Conservation (phyloP, 2,888 invertebrate species). For the Latrodectus hesperus region DNA sequence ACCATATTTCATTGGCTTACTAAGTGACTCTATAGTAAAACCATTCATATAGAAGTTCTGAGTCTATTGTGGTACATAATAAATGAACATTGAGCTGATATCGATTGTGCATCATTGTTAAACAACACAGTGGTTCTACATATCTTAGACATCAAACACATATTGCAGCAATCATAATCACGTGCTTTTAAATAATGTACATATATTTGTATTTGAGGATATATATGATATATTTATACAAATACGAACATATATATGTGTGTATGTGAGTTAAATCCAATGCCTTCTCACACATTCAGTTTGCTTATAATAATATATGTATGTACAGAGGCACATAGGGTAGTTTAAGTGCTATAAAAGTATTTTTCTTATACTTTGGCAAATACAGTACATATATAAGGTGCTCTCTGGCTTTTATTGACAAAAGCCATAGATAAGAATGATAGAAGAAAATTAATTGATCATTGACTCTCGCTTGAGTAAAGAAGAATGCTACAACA, state of each 20-base stretch:
- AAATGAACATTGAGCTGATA: neutral
- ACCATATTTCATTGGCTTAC: neutral
- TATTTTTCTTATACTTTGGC: slow-evolving; percentile 67
- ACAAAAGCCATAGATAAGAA: slow-evolving; percentile 41
- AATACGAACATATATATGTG: slow-evolving; percentile 29
- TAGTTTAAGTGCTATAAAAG: slow-evolving; percentile 65
- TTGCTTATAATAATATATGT: slow-evolving; percentile 49
- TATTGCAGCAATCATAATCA: slow-evolving; percentile 35
- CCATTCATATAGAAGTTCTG: neutral
- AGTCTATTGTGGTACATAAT: neutral
- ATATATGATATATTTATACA: slow-evolving; percentile 36
- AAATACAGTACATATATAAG: slow-evolving; percentile 68
- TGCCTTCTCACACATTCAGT: slow-evolving; percentile 32
- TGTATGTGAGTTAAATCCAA: slow-evolving; percentile 23
- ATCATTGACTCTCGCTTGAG: too few species aligned
- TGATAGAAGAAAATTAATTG: neutral
- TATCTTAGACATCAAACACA: slow-evolving; percentile 14
- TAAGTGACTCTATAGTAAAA: neutral
- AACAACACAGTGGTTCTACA: neutral
- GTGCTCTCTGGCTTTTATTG: slow-evolving; percentile 52
- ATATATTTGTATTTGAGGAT: slow-evolving; percentile 17
- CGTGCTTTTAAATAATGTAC: slow-evolving; percentile 16
- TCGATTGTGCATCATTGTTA: neutral
- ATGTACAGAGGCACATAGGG: slow-evolving; percentile 68
- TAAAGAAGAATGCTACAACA: too few species aligned